Evolutionary conservation across 2,797 vertebrate species (phyloP).

Genomic region (Silurus aristotelis): DNA sequence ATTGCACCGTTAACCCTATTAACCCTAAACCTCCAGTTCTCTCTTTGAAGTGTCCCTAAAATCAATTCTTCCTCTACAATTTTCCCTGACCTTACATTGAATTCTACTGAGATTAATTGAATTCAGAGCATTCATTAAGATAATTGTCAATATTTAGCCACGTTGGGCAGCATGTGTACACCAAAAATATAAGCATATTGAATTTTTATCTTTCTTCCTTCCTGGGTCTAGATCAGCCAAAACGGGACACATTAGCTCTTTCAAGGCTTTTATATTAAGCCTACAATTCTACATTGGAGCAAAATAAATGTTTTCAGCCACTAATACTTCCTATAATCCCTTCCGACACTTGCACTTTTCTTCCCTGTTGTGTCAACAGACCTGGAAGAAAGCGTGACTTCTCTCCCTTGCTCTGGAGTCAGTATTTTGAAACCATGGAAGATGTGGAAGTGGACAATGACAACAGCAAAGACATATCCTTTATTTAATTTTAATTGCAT

Average conservation of each 20-base stretch:
- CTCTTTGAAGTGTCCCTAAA: not conserved
- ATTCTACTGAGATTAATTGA: not conserved
- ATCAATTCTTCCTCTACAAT: not conserved
- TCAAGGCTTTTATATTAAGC: not conserved
- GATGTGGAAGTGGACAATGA: constrained; percentile 92
- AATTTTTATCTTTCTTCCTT: not conserved
- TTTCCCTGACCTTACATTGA: not conserved
- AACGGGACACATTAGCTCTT: not conserved
- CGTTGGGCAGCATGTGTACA: not conserved
- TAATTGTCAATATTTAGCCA: not conserved
- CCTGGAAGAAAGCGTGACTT: constrained; percentile 94
- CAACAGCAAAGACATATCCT: constrained; percentile 97
- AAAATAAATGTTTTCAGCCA: not conserved
- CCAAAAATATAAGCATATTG: not conserved
- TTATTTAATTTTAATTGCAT: not conserved
- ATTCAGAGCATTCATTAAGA: not conserved
- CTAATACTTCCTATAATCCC: not conserved
- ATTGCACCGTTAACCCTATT: not conserved
- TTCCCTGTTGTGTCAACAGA: constrained; percentile 64
- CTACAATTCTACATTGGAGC: not conserved
- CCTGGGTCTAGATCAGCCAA: not conserved
- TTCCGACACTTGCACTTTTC: not conserved
- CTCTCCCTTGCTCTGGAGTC: constrained; percentile 90
- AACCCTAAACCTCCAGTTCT: not conserved
- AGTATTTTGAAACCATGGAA: constrained; percentile 96